Base-by-base conservation (phyloP, 2,113 vertebrate genomes). In the Rhagologus leucostigma region DNA sequence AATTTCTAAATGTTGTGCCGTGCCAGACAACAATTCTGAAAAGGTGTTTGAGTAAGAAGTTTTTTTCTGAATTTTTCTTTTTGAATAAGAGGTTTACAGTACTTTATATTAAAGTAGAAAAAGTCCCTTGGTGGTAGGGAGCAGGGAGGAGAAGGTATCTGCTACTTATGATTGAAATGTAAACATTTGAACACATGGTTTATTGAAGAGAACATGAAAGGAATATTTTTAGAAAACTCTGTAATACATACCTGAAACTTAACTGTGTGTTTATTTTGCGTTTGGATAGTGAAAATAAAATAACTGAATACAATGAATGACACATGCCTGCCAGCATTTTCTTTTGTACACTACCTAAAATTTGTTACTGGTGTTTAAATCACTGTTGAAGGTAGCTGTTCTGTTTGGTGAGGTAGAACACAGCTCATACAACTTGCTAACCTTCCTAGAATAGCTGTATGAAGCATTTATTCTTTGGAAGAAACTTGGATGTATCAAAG, bases 71-170 rank as follows among this genome's bases (percentile, higher is more conserved):
- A 65, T 82, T 65, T 75, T 68, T 49, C 49, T 92, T 90, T 89
- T 76, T 84, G 56, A 93, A 32, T 78, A 82, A 90, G 65, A 93
- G 42, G 14, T 90, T 95, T 95, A 91, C 44, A 71, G 32, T 91
- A 65, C 85, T 92, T 97, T 92, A 93, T 92, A 91, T 95, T 95
- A 96, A 95, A 93, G 91, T 89, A 73, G 53, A 79, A 91, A 12
- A 65, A 23, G 49, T 39, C 60, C 41, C 59, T 76, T 79, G 19
- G 32, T 17, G 11, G 13, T 49, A 29, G 32, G 27, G 24, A 18
- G 47, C 4, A 5, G 33, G 20, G 29, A 24, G 15, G 18, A 57
- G 33, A 62, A 33, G 15, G 24, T 10, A 37, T 11, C 30, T 81
- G 35, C 39, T 75, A 41, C 37, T 77, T 87, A 11, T 46, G 60